phyloP scores from a whole-genome alignment of 2,797 vertebrate species.

The Aselliscus stoliczkanus region DNA sequence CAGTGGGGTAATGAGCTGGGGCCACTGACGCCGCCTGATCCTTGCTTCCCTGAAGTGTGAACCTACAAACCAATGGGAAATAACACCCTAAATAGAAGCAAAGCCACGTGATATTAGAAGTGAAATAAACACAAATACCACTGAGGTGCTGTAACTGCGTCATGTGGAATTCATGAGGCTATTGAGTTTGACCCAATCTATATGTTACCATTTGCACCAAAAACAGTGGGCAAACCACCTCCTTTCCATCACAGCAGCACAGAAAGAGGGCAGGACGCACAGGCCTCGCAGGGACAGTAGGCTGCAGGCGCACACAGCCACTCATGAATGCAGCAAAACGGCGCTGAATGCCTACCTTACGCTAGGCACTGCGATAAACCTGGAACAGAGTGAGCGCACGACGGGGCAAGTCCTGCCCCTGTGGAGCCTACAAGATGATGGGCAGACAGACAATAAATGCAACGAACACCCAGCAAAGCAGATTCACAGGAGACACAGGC shows the following conservation, averaged over 20 bases:
- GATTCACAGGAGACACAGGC: too few species aligned
- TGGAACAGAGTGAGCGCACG: fast-evolving
- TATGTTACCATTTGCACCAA: neutral
- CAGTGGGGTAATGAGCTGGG: neutral
- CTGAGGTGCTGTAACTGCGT: neutral
- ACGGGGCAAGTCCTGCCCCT: neutral
- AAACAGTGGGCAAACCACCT: too few species aligned
- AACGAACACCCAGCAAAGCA: neutral
- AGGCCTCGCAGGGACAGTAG: neutral
- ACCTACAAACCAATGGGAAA: neutral
- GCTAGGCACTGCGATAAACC: fast-evolving
- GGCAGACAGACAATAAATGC: too few species aligned
- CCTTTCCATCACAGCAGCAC: neutral
- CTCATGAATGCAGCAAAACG: neutral
- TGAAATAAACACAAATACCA: neutral
- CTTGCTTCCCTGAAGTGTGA: neutral
- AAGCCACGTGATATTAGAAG: fast-evolving
- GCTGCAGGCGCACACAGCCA: fast-evolving
- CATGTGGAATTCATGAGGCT: neutral
- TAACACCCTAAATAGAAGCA: fast-evolving
- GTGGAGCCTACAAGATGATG: too few species aligned
- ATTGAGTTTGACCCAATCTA: neutral
- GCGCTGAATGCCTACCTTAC: fast-evolving
- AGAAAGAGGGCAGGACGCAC: neutral
- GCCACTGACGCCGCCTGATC: neutral